Percentiles rank a stretch among this genome's conserved stretches.
phyloP scores from a whole-genome alignment of 2,888 invertebrate species.

The Graphium colonna region DNA sequence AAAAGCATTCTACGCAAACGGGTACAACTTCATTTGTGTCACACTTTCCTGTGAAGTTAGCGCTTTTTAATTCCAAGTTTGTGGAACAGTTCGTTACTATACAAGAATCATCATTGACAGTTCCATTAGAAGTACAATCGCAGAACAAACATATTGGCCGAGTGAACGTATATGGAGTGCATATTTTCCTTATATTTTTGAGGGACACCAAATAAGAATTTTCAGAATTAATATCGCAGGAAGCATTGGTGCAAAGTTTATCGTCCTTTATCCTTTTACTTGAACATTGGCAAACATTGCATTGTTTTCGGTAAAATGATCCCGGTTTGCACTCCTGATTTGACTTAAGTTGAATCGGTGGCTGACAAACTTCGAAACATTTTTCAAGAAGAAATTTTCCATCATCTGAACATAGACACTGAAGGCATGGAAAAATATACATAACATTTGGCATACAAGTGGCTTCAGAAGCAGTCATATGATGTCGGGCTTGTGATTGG shows the following conservation, averaged over 20 bases:
- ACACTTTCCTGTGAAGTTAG: constrained; percentile 40
- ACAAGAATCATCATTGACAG: constrained; percentile 50
- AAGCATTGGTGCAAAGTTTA: constrained; percentile 36
- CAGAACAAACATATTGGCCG: constrained; percentile 59
- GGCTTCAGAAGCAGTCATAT: constrained; percentile 25
- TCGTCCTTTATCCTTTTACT: constrained; percentile 43
- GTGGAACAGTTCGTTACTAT: constrained; percentile 53
- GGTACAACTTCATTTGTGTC: constrained; percentile 57
- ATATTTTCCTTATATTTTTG: constrained; percentile 35
- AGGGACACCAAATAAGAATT: constrained; percentile 33
- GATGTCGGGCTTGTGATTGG: constrained; percentile 30
- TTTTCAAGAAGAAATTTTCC: constrained; percentile 52
- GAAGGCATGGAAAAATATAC: constrained; percentile 60
- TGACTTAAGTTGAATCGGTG: constrained; percentile 22
- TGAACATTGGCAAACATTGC: constrained; percentile 61
- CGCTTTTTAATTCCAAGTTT: constrained; percentile 36
- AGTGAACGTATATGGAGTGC: constrained; percentile 50
- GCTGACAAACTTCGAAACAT: constrained; percentile 56
- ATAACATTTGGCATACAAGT: constrained; percentile 65
- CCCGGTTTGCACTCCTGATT: constrained; percentile 47
- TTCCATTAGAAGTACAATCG: constrained; percentile 49
- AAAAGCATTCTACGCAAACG: constrained; percentile 61
- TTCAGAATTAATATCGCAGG: constrained; percentile 14
- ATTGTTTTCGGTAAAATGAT: constrained; percentile 51
- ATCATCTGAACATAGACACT: constrained; percentile 58